A percentile compares a stretch with the other conserved stretches of the same genome.
These are phyloP conservation scores for Drosophila borborema DNA, from an alignment of 2,888 invertebrate genomes.

Conservation along the genomic window DNA sequence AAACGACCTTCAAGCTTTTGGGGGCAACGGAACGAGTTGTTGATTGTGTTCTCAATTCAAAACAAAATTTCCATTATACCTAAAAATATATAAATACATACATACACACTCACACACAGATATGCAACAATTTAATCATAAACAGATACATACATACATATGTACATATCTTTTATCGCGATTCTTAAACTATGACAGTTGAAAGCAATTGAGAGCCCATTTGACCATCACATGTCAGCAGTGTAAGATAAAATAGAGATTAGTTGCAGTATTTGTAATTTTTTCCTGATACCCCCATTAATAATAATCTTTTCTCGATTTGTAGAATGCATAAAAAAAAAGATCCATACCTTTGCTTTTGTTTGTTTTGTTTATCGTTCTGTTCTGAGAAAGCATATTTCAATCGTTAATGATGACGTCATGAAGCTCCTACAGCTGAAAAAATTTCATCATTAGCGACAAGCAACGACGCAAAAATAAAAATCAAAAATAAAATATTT, in stretches of 20 bases:
- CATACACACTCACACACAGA: background rate
- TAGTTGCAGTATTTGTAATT: background rate
- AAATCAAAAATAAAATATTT: slow-evolving; percentile 25
- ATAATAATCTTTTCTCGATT: slow-evolving; percentile 7
- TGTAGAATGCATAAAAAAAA: slow-evolving; percentile 24
- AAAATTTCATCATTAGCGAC: slow-evolving; percentile 38
- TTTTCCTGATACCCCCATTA: slow-evolving; percentile 10
- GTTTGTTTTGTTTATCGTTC: slow-evolving; percentile 34
- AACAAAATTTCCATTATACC: slow-evolving; percentile 20
- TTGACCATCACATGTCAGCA: slow-evolving; percentile 7
- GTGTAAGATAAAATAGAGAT: background rate
- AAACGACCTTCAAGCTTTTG: slow-evolving; percentile 59
- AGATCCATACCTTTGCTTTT: slow-evolving; percentile 9
- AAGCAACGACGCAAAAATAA: slow-evolving; percentile 35
- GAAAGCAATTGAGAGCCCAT: background rate
- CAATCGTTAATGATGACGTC: slow-evolving; percentile 40
- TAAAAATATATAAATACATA: background rate
- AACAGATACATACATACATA: background rate
- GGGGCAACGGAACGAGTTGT: slow-evolving; percentile 50
- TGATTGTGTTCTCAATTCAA: slow-evolving; percentile 44
- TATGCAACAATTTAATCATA: background rate
- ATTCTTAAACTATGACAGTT: slow-evolving; percentile 2
- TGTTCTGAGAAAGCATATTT: slow-evolving; percentile 23
- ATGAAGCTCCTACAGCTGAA: slow-evolving; percentile 34
- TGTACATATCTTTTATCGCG: slow-evolving; percentile 1